Percentiles rank a stretch among this genome's conserved stretches.
phyloP scores from a whole-genome alignment of 2,113 vertebrate genomes.

The Phaethon lepturus region DNA sequence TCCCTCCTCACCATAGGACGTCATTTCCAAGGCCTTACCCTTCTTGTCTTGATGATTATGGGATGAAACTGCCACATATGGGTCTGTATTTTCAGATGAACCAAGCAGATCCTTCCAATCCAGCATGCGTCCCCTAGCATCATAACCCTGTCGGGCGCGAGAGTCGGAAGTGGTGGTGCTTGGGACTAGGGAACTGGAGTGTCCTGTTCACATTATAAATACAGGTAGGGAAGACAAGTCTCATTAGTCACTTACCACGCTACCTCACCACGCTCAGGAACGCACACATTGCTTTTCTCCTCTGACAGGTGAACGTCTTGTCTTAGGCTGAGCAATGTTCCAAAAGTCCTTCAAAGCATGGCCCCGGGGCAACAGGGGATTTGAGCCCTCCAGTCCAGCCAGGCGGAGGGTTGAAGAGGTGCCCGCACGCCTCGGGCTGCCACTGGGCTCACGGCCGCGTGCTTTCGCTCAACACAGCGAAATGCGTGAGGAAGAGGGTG shows the following conservation, averaged over 20 bases:
- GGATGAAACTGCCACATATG: conserved; percentile 93
- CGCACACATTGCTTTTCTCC: background rate
- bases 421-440: accelerated
- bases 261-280: conserved; percentile 28
- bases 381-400: background rate
- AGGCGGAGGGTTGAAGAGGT: background rate
- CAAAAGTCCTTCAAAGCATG: background rate
- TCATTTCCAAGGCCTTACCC: conserved; percentile 99
- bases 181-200: conserved; percentile 89
- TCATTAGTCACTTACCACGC: conserved; percentile 42
- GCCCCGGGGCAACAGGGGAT: background rate
- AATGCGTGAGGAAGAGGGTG: background rate
- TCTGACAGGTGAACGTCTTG: accelerated
- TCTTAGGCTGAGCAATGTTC: background rate
- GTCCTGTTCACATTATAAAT: conserved; percentile 91
- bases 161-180: conserved; percentile 87
- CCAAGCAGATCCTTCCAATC: conserved; percentile 88
- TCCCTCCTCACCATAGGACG: conserved; percentile 69
- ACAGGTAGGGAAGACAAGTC: conserved; percentile 77
- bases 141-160: conserved; percentile 82
- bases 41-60: conserved; percentile 95
- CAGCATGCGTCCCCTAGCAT: conserved; percentile 89
- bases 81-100: conserved; percentile 92
- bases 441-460: background rate
- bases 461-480: background rate